A percentile compares a stretch with the other conserved stretches of the same genome.
phyloP scores from a whole-genome alignment of 2,113 vertebrate species.

The Brienomyrus brachyistius region DNA sequence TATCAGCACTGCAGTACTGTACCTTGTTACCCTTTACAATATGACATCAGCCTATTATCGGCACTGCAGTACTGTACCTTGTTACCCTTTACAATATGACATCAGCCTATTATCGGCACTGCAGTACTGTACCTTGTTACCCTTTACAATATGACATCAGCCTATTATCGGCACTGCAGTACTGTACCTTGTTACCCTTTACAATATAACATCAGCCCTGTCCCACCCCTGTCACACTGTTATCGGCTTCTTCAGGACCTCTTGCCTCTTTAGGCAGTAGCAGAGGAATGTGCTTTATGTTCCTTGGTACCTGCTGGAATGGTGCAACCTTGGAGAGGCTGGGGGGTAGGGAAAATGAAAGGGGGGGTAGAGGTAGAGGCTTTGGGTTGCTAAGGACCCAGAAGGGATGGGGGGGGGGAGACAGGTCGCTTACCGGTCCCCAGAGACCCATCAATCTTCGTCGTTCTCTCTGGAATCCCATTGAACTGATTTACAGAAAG shows the following conservation, averaged over 20 bases:
- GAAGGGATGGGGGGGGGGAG: slow-evolving; percentile 47
- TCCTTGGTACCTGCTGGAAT: slow-evolving; percentile 41
- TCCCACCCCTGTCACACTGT: neutral
- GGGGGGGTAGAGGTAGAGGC: slow-evolving; percentile 43
- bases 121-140: slow-evolving; percentile 19
- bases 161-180: too few relatives aligned
- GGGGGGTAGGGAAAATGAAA: slow-evolving; percentile 16
- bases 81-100: slow-evolving; percentile 18
- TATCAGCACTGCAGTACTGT: neutral
- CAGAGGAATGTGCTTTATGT: slow-evolving; percentile 22
- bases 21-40: slow-evolving; percentile 24
- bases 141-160: neutral
- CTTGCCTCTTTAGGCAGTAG: slow-evolving; percentile 24
- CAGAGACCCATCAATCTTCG: slow-evolving; percentile 59
- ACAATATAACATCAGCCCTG: neutral
- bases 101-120: slow-evolving; percentile 14
- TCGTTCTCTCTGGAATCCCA: slow-evolving; percentile 59
- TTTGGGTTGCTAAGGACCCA: slow-evolving; percentile 33
- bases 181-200: slow-evolving; percentile 29
- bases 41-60: too few relatives aligned
- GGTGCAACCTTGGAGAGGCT: slow-evolving; percentile 37
- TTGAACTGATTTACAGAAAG: slow-evolving; percentile 58
- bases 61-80: neutral
- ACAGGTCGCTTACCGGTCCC: slow-evolving; percentile 47
- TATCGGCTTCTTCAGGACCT: slow-evolving; percentile 23